Evolutionary conservation across 2,113 vertebrate species (phyloP).

Genomic region (Vulpes vulpes): DNA sequence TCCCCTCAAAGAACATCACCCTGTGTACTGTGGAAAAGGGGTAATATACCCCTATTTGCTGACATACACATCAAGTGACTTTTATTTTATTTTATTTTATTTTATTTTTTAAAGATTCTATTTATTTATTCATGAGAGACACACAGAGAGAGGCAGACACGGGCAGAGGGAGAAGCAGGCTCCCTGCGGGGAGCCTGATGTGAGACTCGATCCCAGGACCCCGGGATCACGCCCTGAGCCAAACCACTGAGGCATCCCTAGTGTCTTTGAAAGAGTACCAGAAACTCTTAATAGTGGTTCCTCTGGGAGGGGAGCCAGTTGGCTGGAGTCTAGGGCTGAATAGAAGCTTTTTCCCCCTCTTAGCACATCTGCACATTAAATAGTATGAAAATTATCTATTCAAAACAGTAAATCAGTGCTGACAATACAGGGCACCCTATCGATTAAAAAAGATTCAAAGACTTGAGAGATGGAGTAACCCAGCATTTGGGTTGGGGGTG

Average conservation of each 20-base stretch:
- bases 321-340: neutral
- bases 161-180: too few relatives aligned
- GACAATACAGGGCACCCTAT: neutral
- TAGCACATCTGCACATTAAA: neutral
- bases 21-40: neutral
- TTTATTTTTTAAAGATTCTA: too few relatives aligned
- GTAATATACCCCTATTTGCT: fast-evolving
- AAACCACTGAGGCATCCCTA: too few relatives aligned
- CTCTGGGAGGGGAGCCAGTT: neutral
- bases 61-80: neutral
- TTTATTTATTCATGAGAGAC: too few relatives aligned
- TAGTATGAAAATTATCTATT: neutral
- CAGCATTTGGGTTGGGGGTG: neutral
- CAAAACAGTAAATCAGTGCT: neutral
- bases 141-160: too few relatives aligned
- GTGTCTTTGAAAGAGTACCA: neutral
- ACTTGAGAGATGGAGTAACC: fast-evolving
- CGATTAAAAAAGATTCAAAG: neutral
- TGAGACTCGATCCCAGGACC: too few relatives aligned
- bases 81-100: too few relatives aligned
- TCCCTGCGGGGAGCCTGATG: too few relatives aligned
- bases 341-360: fast-evolving
- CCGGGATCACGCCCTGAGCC: too few relatives aligned
- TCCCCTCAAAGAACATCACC: fast-evolving
- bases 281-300: fast-evolving